Evolutionary conservation across 2,797 vertebrate species (phyloP).

Genomic region (Hafferia zeledoni): DNA sequence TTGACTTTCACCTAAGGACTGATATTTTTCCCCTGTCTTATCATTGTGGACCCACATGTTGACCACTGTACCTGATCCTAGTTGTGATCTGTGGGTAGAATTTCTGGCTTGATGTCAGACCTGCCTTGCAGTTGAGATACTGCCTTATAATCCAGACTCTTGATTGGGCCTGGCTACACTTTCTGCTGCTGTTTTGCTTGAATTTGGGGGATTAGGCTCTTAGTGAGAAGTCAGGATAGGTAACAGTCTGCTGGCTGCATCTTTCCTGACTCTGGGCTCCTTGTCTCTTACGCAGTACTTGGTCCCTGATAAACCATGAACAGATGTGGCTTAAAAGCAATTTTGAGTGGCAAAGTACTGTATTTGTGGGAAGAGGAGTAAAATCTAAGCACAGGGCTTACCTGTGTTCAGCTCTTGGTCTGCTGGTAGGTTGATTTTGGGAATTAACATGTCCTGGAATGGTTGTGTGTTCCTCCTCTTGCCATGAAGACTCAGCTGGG

Average conservation of each 20-base stretch:
- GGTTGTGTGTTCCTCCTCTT: neutral
- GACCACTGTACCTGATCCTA: neutral
- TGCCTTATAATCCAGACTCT: neutral
- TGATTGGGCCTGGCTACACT: neutral
- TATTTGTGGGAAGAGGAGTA: neutral
- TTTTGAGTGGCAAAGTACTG: neutral
- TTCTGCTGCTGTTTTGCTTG: neutral
- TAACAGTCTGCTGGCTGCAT: neutral
- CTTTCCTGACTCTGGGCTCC: fast-evolving
- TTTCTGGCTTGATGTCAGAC: neutral
- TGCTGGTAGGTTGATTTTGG: neutral
- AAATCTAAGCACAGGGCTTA: neutral
- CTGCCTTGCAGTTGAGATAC: fast-evolving
- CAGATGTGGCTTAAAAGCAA: neutral
- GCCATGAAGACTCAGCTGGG: neutral
- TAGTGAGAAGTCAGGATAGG: neutral
- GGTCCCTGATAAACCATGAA: neutral
- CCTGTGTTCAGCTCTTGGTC: neutral
- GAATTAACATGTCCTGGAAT: neutral
- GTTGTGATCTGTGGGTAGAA: neutral
- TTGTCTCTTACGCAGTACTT: neutral
- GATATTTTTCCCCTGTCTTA: fast-evolving
- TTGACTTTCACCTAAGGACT: fast-evolving
- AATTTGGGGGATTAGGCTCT: neutral
- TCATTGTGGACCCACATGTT: fast-evolving